These are phyloP conservation scores for Cacoxenus indagator DNA, from an alignment of 2,888 invertebrate genomes.

Conservation along the genomic window DNA sequence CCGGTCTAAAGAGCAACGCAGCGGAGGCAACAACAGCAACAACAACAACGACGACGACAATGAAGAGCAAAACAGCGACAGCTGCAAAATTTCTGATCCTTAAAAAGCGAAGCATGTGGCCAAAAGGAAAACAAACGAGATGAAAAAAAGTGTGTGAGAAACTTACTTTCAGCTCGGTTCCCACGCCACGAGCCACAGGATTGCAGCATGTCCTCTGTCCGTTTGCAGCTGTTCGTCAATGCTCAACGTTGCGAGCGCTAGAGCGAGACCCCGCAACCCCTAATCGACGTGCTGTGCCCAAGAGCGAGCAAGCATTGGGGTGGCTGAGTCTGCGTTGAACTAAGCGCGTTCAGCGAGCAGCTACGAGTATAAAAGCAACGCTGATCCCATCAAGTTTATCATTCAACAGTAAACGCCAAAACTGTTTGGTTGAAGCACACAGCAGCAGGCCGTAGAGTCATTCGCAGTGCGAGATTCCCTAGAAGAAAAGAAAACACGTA, in stretches of 20 bases:
- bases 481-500: slow-evolving; percentile 27
- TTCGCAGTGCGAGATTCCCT: slow-evolving; percentile 9
- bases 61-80: slow-evolving; percentile 57
- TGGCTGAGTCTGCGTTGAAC: slow-evolving; percentile 38
- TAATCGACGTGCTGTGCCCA: slow-evolving; percentile 25
- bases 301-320: slow-evolving; percentile 39
- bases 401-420: slow-evolving; percentile 50
- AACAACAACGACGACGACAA: slow-evolving; percentile 26
- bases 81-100: slow-evolving; percentile 66
- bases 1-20: slow-evolving; percentile 53
- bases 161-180: slow-evolving; percentile 69
- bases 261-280: slow-evolving; percentile 25
- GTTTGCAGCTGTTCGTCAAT: slow-evolving; percentile 38
- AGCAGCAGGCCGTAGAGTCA: background rate
- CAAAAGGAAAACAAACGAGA: slow-evolving; percentile 58
- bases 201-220: slow-evolving; percentile 51
- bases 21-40: slow-evolving; percentile 29
- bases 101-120: slow-evolving; percentile 68
- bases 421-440: background rate
- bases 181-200: slow-evolving; percentile 71
- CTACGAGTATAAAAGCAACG: slow-evolving; percentile 54
- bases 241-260: slow-evolving; percentile 30
- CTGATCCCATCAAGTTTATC: slow-evolving; percentile 42
- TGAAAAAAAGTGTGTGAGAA: slow-evolving; percentile 69
- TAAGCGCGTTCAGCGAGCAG: background rate